Base-by-base conservation (phyloP, 2,113 vertebrate species). In the Sinocyclocheilus anshuiensis region DNA sequence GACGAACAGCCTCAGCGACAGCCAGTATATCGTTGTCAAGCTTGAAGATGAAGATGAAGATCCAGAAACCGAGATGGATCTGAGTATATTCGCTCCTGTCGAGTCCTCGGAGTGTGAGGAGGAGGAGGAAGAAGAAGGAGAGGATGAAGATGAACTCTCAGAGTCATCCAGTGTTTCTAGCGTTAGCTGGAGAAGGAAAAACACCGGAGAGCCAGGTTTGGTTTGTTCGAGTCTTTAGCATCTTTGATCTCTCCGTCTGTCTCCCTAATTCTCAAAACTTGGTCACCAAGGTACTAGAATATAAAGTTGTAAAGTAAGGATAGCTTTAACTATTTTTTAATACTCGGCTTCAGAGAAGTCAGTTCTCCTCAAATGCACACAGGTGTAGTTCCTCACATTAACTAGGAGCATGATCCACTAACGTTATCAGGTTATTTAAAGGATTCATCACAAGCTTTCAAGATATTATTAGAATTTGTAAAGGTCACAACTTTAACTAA, bases 21-120 rank as follows among this genome's bases (percentile, higher is more conserved):
- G 39, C 48, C 24, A 85, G 2, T 48, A 33, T 65, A 11, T 57
- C 53, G 48, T 83, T 45, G 71, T 77, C 69, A 33, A 86, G 84
- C 39, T 55, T 55, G 55, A 80, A 69, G 78, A 81, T 55, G 55
- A 80, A 69, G 78, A 81, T 11, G 82, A 84, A 20, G 81, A 74
- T 24, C 59, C 33, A 63, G 61, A 61, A 45, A 67, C 39, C 16
- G 42, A 83, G 15, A 59, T 57, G 45, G 82, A 84, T 2, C 45
- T 82, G 42, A 74, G 69, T 59, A 74, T 84, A 57, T 74, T 84
- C 22, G 67, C 82, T 57, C 82, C 82, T 20, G 33, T 84, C 11
- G 82, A 84, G 50, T 59, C 50, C 22, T 82, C 80, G 1, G 81
- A 72, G 42, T 53, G 65, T 39, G 81, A 83, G 6, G 67, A 82